Evolutionary conservation across 1,140 invertebrate genomes (phyloP), one percentile per base, ranked within the genome.

Genomic region (Caenorhabditis remanei): DNA sequence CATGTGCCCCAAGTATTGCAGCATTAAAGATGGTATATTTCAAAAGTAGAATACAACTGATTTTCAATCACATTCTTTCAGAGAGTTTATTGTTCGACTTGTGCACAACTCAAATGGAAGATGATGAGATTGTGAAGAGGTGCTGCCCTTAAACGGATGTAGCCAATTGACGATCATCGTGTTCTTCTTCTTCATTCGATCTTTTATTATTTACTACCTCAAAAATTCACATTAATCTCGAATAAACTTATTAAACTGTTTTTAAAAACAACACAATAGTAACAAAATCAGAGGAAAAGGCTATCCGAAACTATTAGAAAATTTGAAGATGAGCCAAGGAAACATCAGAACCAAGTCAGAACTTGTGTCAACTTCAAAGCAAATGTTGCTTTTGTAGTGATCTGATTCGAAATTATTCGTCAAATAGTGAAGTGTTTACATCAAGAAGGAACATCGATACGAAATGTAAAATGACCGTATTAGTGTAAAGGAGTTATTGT

Each of bases 401-500:
- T 19, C n/a, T 8, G n/a, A 13, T 63, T 32, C 61, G 24, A 11
- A 7, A n/a, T n/a, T 5, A 32, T 71, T 71, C 65, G 65, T 71
- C 65, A n/a, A 71, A 71, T 71, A 14, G 24, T 32, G 8, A 32
- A 63, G 19, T 71, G 65, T 71, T 71, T 43, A 71, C 41, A 46
- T 16, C 16, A 71, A 46, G 40, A 71, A 46, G 19, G 9, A 8
- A 40, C n/a, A 53, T 19, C 14, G 13, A n/a, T 19, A 71, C 21
- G 16, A 65, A 65, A 65, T 40, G 13, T 71, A 46, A 71, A 71
- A 41, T 71, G 41, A 71, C 40, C 65, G 61, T 63, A 63, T 32
- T 63, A 46, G 65, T 71, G 65, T 71, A 71, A 71, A 43, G 65
- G 16, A 43, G 65, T 13, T n/a, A 53, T 63, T 63, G 41, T 71